Percentiles rank a stretch among this genome's conserved stretches.
Evolutionary conservation across 1,140 invertebrate species (phyloP).

Genomic region (Papilio polyxenes): DNA sequence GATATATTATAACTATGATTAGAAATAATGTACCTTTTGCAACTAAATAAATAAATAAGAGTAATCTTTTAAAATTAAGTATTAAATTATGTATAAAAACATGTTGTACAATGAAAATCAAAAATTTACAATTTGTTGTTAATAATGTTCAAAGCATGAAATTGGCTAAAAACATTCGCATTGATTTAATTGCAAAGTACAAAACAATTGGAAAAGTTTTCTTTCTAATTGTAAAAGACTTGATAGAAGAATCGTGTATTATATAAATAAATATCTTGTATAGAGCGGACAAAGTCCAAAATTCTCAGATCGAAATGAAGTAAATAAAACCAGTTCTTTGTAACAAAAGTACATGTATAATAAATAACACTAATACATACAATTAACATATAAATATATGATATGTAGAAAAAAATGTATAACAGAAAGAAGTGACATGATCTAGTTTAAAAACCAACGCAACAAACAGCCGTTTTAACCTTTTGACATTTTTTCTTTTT

Average conservation of each 20-base stretch:
- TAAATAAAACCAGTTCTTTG: background rate
- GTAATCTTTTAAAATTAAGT: constrained; percentile 20
- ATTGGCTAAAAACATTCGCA: background rate
- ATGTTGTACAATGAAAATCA: background rate
- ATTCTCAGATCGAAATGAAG: background rate
- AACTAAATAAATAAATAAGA: background rate
- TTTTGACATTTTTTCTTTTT: background rate
- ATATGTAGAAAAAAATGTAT: background rate
- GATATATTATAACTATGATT: background rate
- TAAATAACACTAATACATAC: background rate
- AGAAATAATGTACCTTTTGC: background rate
- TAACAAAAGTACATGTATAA: constrained; percentile 10
- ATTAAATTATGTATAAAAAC: background rate
- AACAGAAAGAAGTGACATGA: background rate
- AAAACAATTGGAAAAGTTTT: background rate
- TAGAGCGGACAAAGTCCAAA: background rate
- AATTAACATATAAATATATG: background rate
- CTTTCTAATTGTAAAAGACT: background rate
- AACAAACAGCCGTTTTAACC: too few relatives aligned
- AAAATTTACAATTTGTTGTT: background rate
- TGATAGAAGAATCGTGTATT: background rate
- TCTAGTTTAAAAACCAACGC: background rate
- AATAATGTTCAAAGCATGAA: background rate
- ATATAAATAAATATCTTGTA: background rate
- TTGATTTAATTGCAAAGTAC: background rate